A percentile compares a stretch with the other conserved stretches of the same genome.
Evolutionary conservation across 1,140 invertebrate species (phyloP).

Genomic region (Panulirus ornatus): DNA sequence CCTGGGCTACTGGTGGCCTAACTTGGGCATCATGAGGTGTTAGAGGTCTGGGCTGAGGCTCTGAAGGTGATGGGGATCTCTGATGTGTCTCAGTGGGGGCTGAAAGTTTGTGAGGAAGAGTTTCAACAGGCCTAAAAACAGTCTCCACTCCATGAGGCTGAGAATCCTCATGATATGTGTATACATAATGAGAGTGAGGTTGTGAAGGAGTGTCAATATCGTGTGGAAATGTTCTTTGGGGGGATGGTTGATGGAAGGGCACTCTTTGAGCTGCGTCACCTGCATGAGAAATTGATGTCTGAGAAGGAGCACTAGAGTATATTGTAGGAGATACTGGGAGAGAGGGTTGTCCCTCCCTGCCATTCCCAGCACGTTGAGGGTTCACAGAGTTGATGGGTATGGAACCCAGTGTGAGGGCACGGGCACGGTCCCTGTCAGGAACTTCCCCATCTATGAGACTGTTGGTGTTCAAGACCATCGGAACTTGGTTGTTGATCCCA

Average conservation of each 20-base stretch:
- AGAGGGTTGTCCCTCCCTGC: not conserved
- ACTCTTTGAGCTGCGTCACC: not conserved
- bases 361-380: not conserved
- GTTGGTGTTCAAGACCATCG: constrained; percentile 52
- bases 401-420: constrained; percentile 50
- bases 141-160: not conserved
- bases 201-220: constrained; percentile 1
- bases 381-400: not conserved
- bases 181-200: not conserved
- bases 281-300: not conserved
- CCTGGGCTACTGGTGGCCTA: not conserved
- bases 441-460: constrained; percentile 74
- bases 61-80: not conserved
- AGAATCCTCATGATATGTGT: not conserved
- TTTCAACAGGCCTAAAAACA: not conserved
- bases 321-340: not conserved
- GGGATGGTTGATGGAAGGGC: not conserved
- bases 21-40: not conserved
- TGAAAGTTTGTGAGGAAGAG: not conserved
- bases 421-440: constrained; percentile 66
- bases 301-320: not conserved
- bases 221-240: not conserved
- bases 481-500: not conserved
- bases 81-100: not conserved
- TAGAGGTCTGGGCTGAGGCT: constrained; percentile 4